Percentiles rank a stretch among this genome's conserved stretches.
Evolutionary conservation across 2,888 invertebrate species (phyloP).

Genomic region (Lordiphosa andalusiaca): DNA sequence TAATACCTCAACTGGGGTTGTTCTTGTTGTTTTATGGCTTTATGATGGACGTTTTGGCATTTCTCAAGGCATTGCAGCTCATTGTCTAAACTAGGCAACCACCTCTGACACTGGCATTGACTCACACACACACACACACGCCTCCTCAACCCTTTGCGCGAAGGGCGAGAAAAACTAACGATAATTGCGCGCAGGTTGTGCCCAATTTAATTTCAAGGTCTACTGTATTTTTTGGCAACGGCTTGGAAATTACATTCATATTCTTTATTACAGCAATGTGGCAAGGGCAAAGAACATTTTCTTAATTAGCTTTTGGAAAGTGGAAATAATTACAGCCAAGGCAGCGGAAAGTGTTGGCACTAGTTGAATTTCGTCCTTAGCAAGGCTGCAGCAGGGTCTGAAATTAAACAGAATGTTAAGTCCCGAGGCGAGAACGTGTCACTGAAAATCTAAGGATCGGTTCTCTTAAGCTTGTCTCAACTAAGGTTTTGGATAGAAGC

Average conservation of each 20-base stretch:
- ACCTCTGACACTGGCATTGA: conserved; percentile 6
- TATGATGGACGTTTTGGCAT: conserved; percentile 33
- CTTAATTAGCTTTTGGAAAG: conserved; percentile 51
- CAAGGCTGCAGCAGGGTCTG: too few relatives aligned
- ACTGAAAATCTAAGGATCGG: too few relatives aligned
- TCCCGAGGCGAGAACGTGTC: too few relatives aligned
- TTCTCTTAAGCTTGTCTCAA: too few relatives aligned
- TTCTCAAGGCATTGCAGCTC: conserved; percentile 55
- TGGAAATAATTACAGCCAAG: conserved; percentile 64
- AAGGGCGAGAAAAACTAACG: conserved; percentile 58
- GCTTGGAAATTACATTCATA: conserved; percentile 61
- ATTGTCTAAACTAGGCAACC: conserved; percentile 27
- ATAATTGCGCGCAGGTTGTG: conserved; percentile 72
- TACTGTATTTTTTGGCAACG: conserved; percentile 52
- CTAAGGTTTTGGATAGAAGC: too few relatives aligned
- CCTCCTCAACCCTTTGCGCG: conserved; percentile 58
- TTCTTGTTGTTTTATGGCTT: conserved; percentile 58
- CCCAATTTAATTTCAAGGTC: conserved; percentile 69
- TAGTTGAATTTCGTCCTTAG: too few relatives aligned
- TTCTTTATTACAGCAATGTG: conserved; percentile 51
- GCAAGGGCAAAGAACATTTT: conserved; percentile 38
- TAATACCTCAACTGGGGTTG: conserved; percentile 37
- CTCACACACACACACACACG: conserved; percentile 12
- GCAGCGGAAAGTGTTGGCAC: neutral
- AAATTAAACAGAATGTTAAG: too few relatives aligned